Conservation (phyloP, 1,140 invertebrate genomes). For the Nasonia longicornis region DNA sequence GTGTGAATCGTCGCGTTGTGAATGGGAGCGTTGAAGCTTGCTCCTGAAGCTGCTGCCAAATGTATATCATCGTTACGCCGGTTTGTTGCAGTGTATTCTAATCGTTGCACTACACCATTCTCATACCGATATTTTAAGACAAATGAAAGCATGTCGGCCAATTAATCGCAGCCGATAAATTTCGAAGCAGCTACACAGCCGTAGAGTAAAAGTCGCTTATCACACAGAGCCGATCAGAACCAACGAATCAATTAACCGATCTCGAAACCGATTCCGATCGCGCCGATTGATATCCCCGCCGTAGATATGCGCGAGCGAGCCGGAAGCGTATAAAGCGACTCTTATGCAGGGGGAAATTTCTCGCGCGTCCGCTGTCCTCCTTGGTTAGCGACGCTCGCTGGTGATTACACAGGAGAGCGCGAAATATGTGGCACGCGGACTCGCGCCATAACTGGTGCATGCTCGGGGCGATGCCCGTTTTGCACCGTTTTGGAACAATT, state of each 20-base stretch:
- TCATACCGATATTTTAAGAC: neutral
- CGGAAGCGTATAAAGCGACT: no score
- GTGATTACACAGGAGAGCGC: slow-evolving; percentile 5
- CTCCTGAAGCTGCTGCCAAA: no score
- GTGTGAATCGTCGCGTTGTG: no score
- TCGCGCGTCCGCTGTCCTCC: slow-evolving; percentile 22
- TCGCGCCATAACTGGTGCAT: neutral
- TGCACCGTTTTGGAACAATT: neutral
- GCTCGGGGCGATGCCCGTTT: slow-evolving; percentile 9
- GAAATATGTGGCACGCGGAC: slow-evolving; percentile 33
- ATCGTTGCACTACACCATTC: no score
- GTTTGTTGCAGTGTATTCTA: neutral
- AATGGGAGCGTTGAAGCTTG: no score
- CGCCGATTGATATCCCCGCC: no score
- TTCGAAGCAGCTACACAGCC: neutral
- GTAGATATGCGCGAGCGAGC: no score
- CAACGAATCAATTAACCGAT: slow-evolving; percentile 3
- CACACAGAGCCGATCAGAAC: neutral
- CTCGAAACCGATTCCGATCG: neutral
- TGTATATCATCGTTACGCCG: no score
- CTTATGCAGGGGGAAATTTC: neutral
- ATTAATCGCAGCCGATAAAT: neutral
- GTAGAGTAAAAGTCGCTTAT: neutral
- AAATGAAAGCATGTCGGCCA: neutral
- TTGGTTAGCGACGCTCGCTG: slow-evolving; percentile 21